Conservation (phyloP, 2,113 vertebrate genomes). For the Prochilodus magdalenae region DNA sequence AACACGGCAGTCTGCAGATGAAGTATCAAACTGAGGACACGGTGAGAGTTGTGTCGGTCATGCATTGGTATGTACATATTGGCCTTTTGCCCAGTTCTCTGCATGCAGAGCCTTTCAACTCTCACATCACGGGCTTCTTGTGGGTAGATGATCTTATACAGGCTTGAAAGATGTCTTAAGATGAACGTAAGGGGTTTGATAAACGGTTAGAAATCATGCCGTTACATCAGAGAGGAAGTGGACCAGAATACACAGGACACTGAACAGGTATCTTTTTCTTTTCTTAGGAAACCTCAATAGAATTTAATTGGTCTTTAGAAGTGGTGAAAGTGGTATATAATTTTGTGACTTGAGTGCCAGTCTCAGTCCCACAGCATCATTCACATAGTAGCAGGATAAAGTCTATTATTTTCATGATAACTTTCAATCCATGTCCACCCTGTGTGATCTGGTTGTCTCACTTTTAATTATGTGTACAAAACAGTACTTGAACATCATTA, state of each 20-base stretch:
- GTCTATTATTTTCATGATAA: not conserved
- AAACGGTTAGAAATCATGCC: slow-evolving; percentile 30
- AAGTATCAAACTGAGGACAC: not conserved
- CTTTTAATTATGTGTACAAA: slow-evolving; percentile 11
- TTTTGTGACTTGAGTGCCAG: not conserved
- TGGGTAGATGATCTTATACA: slow-evolving; percentile 26
- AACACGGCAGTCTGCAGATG: slow-evolving; percentile 19
- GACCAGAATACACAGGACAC: slow-evolving; percentile 32
- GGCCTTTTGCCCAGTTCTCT: slow-evolving; percentile 32
- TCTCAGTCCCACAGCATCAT: not conserved
- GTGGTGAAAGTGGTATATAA: not conserved
- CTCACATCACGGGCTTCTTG: no score
- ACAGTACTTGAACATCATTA: slow-evolving; percentile 15
- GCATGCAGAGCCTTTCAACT: slow-evolving; percentile 41
- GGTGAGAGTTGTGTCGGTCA: slow-evolving; percentile 8
- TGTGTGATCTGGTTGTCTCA: slow-evolving; percentile 34
- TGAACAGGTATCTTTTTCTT: not conserved
- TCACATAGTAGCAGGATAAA: not conserved
- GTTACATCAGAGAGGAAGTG: not conserved
- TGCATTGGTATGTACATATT: slow-evolving; percentile 35
- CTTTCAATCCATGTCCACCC: not conserved
- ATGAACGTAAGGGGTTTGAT: slow-evolving; percentile 24
- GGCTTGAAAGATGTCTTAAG: slow-evolving; percentile 34
- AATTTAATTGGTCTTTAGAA: not conserved
- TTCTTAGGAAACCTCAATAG: not conserved